Percentiles rank a stretch among this genome's conserved stretches.
phyloP scores from a whole-genome alignment of 2,888 invertebrate genomes.

The Phengaris alcon region DNA sequence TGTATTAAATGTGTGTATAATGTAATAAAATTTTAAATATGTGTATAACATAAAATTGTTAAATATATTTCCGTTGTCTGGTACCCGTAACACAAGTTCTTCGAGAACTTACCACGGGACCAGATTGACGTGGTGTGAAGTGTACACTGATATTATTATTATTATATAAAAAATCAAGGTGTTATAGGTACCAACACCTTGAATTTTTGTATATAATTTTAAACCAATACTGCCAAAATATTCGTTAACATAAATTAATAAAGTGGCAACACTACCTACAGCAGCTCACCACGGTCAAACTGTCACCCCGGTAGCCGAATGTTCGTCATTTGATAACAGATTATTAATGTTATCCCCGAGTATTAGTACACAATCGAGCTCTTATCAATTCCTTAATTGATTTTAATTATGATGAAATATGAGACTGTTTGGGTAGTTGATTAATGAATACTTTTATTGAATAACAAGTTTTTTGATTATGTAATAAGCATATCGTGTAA shows the following conservation, averaged over 20 bases:
- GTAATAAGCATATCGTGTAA: background rate
- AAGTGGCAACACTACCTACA: background rate
- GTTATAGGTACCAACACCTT: no score
- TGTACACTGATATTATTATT: no score
- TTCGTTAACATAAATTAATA: background rate
- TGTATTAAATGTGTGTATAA: no score
- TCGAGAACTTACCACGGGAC: no score
- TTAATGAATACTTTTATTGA: background rate
- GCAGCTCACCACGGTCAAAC: conserved; percentile 33
- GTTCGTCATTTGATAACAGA: conserved; percentile 30
- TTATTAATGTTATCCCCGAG: conserved; percentile 31
- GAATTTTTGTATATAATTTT: no score
- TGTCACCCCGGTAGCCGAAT: conserved; percentile 30
- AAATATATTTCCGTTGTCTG: no score
- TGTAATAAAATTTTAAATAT: no score
- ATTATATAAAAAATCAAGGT: no score
- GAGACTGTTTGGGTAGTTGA: background rate
- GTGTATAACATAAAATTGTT: no score
- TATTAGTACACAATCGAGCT: conserved; percentile 23
- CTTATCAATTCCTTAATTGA: conserved; percentile 27
- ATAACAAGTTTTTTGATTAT: background rate
- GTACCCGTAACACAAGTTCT: no score
- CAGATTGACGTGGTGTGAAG: no score
- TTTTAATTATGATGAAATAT: conserved; percentile 28
- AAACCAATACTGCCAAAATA: no score